A percentile compares a stretch with the other conserved stretches of the same genome.
Evolutionary conservation across 2,797 vertebrate genomes (phyloP).

Genomic region (Phyllotis vaccarum): DNA sequence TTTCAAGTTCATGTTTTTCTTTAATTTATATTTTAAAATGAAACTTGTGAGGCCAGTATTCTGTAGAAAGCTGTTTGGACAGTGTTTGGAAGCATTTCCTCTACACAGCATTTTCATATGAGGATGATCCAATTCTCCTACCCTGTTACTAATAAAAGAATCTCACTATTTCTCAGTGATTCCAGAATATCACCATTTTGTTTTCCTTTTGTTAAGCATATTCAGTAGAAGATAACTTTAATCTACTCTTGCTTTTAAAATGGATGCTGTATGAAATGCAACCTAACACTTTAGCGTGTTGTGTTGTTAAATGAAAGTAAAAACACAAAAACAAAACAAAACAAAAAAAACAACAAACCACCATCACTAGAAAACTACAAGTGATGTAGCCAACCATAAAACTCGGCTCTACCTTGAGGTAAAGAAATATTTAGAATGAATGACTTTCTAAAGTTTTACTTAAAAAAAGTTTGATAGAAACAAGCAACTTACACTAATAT

Average conservation of each 20-base stretch:
- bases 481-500: not conserved
- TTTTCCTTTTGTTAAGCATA: not conserved
- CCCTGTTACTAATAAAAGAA: not conserved
- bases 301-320: not conserved
- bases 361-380: not conserved
- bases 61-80: not conserved
- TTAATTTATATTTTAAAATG: too few relatives aligned
- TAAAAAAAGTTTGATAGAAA: not conserved
- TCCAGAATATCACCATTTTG: not conserved
- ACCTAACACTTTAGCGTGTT: not conserved
- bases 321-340: too few relatives aligned
- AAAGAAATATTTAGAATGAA: not conserved
- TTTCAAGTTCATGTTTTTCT: not conserved
- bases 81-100: not conserved
- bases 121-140: not conserved
- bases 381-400: not conserved
- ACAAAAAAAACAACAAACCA: not conserved
- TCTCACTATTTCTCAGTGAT: not conserved
- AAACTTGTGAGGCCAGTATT: not conserved
- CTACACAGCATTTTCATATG: not conserved
- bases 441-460: not conserved
- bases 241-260: not conserved
- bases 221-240: not conserved
- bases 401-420: not conserved
- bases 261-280: not conserved